These are phyloP conservation scores for Belgica antarctica DNA, from an alignment of 2,888 invertebrate species.

Conservation along the genomic window DNA sequence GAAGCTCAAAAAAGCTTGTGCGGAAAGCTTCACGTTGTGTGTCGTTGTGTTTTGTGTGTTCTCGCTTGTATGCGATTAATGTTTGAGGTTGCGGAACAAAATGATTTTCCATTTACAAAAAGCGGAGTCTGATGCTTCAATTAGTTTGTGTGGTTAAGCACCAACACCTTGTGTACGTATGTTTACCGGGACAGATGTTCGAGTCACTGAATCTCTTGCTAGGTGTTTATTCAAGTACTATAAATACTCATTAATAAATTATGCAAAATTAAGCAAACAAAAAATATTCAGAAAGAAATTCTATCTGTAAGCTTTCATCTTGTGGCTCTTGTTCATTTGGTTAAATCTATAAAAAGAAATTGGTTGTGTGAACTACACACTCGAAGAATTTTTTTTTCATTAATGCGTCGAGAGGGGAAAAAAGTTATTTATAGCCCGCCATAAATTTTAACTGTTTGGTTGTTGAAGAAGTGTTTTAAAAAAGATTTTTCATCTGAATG, in stretches of 20 bases:
- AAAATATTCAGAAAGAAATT: neutral
- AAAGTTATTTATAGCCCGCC: slow-evolving; percentile 4
- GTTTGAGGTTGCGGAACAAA: neutral
- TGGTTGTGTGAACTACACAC: neutral
- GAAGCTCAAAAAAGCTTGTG: no score
- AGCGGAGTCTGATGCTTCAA: neutral
- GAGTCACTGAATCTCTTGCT: no score
- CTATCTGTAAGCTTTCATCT: neutral
- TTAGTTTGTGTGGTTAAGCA: neutral
- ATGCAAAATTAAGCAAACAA: slow-evolving; percentile 6
- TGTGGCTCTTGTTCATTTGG: neutral
- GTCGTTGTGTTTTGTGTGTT: no score
- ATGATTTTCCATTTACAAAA: neutral
- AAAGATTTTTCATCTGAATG: neutral
- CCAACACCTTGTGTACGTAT: neutral
- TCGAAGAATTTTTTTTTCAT: neutral
- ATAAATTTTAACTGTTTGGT: slow-evolving; percentile 22
- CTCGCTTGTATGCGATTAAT: neutral
- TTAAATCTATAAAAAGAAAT: slow-evolving; percentile 14
- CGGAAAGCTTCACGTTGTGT: neutral
- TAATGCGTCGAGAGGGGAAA: neutral
- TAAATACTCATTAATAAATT: slow-evolving; percentile 24
- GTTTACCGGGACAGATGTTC: no score
- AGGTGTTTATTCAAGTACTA: slow-evolving; percentile 15
- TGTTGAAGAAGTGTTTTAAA: slow-evolving; percentile 9